Conservation (phyloP, 2,888 invertebrate species). For the Reticulitermes lucifugus region DNA sequence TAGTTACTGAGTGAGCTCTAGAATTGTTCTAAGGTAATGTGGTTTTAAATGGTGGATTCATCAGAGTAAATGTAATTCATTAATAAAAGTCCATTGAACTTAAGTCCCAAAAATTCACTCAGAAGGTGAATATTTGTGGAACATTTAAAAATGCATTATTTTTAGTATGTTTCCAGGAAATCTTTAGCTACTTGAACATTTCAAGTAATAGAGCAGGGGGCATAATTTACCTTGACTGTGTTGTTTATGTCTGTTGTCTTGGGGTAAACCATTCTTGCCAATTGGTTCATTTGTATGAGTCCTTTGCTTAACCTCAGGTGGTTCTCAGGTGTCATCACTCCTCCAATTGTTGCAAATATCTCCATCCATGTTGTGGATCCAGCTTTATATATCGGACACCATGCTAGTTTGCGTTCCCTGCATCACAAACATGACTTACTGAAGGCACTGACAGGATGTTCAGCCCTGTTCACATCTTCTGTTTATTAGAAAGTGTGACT, state of each 20-base stretch:
- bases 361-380: conserved; percentile 61
- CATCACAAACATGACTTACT: too few relatives aligned
- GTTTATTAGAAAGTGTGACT: too few relatives aligned
- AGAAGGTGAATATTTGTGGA: background rate
- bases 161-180: background rate
- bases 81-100: too few relatives aligned
- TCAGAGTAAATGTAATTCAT: too few relatives aligned
- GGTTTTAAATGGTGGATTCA: too few relatives aligned
- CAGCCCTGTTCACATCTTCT: too few relatives aligned
- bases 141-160: background rate
- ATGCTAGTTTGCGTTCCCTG: conserved; percentile 59
- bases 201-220: background rate
- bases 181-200: background rate
- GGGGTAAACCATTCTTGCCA: conserved; percentile 58
- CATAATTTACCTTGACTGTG: conserved; percentile 34
- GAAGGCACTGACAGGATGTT: too few relatives aligned
- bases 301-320: conserved; percentile 55
- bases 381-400: conserved; percentile 62
- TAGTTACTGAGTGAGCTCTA: too few relatives aligned
- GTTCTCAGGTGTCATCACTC: conserved; percentile 55
- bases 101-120: too few relatives aligned
- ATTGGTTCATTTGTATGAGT: conserved; percentile 57
- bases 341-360: conserved; percentile 58
- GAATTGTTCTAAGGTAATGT: too few relatives aligned
- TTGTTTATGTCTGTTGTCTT: conserved; percentile 54